phyloP scores from a whole-genome alignment of 2,888 invertebrate genomes.

The Electrophaes corylata region DNA sequence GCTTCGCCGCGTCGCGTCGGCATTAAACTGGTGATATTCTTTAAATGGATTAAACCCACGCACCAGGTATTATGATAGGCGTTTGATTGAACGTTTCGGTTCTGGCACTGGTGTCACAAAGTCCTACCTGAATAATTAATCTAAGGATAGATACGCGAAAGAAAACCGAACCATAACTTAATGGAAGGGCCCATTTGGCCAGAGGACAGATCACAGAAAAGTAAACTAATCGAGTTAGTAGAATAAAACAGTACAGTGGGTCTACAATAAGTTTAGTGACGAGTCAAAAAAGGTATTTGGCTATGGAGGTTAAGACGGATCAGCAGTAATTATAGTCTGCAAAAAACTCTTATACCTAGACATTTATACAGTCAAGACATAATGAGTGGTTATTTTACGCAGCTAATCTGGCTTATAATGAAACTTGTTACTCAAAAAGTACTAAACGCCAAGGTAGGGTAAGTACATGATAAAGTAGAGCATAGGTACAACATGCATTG shows the following conservation, averaged over 20 bases:
- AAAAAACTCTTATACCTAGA: too few relatives aligned
- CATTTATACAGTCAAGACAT: too few relatives aligned
- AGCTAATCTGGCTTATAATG: not conserved
- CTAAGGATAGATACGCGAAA: not conserved
- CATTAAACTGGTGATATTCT: conserved; percentile 68
- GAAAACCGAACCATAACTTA: not conserved
- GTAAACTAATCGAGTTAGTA: too few relatives aligned
- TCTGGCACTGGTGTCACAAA: not conserved
- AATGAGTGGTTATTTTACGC: not conserved
- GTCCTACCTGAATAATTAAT: not conserved
- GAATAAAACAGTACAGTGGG: too few relatives aligned
- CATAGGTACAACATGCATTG: not conserved
- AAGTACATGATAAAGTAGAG: not conserved
- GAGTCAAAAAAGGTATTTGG: too few relatives aligned
- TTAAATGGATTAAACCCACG: conserved; percentile 70
- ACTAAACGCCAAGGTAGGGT: not conserved
- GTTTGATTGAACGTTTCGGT: conserved; percentile 8
- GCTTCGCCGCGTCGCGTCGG: conserved; percentile 59
- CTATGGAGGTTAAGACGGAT: too few relatives aligned
- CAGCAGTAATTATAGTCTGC: too few relatives aligned
- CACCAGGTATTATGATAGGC: conserved; percentile 20
- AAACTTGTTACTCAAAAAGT: not conserved
- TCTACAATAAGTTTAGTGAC: too few relatives aligned
- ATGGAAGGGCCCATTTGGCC: not conserved
- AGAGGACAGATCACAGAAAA: too few relatives aligned